Conservation (phyloP, 37 sponge, comb jelly and placozoan genomes). For the Cladorhizidae sp. region DNA sequence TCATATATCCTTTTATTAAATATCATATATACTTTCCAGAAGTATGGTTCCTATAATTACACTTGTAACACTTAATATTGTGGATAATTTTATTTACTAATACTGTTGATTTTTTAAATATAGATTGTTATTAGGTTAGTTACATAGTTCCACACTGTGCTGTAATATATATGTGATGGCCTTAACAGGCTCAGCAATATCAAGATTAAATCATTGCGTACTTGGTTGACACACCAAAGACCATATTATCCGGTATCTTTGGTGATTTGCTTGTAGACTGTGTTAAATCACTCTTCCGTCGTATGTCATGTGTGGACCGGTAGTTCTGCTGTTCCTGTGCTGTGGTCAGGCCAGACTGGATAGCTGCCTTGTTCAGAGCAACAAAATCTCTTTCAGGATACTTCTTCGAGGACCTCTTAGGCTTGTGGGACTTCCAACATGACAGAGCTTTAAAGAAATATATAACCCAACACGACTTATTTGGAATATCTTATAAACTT, state of each 20-base stretch:
- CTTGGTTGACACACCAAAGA: constrained; percentile 85
- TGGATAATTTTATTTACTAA: no score
- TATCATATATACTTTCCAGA: not conserved
- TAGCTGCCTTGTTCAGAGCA: constrained; percentile 73
- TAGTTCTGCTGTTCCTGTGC: constrained; percentile 86
- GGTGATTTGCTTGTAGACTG: not conserved
- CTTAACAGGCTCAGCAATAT: no score
- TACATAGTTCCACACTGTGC: no score
- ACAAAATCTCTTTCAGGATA: constrained; percentile 77
- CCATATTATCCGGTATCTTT: constrained; percentile 52
- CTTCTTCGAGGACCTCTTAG: constrained; percentile 24
- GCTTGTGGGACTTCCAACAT: constrained; percentile 49
- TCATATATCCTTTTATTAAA: not conserved
- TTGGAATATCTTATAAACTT: no score
- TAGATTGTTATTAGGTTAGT: no score
- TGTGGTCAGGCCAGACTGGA: constrained; percentile 85
- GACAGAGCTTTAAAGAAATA: no score
- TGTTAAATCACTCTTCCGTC: constrained; percentile 35
- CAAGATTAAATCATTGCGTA: no score
- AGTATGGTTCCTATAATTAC: no score
- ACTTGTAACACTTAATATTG: no score
- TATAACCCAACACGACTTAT: not conserved
- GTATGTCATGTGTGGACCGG: constrained; percentile 83
- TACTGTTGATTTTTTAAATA: no score
- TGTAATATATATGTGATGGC: no score